Conservation (phyloP, 35 echinoderm and acorn worm species). For the Chiridota heheva region DNA sequence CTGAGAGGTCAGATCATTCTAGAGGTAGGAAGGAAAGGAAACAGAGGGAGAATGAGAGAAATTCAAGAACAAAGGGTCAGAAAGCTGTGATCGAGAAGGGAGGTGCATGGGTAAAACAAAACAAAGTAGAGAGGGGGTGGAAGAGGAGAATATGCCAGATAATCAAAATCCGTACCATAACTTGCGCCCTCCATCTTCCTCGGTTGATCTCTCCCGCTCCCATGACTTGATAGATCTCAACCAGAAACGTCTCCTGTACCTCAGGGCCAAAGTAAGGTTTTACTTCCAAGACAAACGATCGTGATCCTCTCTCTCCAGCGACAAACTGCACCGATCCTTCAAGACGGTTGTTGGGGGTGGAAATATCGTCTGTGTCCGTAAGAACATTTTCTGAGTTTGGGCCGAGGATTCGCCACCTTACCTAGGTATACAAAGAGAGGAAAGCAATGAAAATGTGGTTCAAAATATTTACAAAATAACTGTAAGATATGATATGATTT, state of each 20-base stretch:
- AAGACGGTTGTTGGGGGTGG: constrained; percentile 65
- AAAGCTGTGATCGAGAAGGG: too few species aligned
- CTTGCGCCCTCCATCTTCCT: constrained; percentile 25
- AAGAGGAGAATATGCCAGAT: too few species aligned
- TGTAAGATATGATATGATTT: too few species aligned
- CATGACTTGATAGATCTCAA: constrained; percentile 88
- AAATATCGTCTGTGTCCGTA: constrained; percentile 70
- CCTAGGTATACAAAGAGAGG: constrained; percentile 30
- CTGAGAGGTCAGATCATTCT: too few species aligned
- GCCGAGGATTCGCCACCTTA: constrained; percentile 86
- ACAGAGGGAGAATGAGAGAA: too few species aligned
- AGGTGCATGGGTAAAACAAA: too few species aligned
- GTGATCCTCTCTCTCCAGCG: constrained; percentile 51
- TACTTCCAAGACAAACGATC: constrained; percentile 64
- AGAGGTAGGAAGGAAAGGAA: too few species aligned
- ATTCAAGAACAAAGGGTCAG: too few species aligned
- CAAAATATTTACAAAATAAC: too few species aligned
- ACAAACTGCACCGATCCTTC: constrained; percentile 79
- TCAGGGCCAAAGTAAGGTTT: constrained; percentile 88
- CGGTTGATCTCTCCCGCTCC: constrained; percentile 77
- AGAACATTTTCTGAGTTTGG: constrained; percentile 76
- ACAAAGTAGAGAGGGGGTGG: too few species aligned
- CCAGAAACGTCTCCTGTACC: constrained; percentile 70
- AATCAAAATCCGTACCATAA: too few species aligned
- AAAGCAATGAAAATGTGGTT: neutral